Base-by-base conservation (phyloP, 2,113 vertebrate genomes). In the Pomatorhinus ruficollis region DNA sequence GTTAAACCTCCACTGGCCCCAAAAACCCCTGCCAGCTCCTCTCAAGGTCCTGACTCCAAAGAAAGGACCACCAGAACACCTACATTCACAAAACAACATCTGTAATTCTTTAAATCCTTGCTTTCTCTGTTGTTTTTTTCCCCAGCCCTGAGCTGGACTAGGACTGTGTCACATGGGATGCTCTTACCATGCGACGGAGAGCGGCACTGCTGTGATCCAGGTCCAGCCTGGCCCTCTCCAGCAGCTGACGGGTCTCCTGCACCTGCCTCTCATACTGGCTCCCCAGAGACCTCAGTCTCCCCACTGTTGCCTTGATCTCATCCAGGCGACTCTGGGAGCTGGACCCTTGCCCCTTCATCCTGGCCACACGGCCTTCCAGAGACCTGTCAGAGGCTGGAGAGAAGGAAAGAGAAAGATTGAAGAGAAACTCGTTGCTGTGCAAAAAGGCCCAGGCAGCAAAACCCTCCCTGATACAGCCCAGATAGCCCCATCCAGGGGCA, bases 121-220 rank as follows among this genome's bases (percentile, higher is more conserved):
- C 35, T 56, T 28, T 63, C 52, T 30, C 50, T 31, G 11, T 6
- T 19, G 25, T 5, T 16, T 25, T 79, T 52, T 45, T 61, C 56
- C 2, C 52, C 79, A 90, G n/a, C 44, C 59, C 63, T 37, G 25
- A 47, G 22, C 69, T 52, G 47, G 33, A 12, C n/a, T 27, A 25
- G 54, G 47, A 78, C 15, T 0, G 0, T 1, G 1, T 39, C 10
- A 5, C 49, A 8, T 0, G 0, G 33, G 52, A 37, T 45, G 54
- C 20, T 88, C 98, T 98, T 96, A 99, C 99, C 42, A 93, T 64
- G 42, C 16, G 69, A 21, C 5, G 45, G 39, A 99, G 96, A 57
- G 97, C 45, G 0, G 83, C n/a, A 54, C 97, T 94, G 0, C 98
- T 98, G 10, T 82, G 79, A 10, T 97, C 89, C 95, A 99, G 97